A percentile compares a stretch with the other conserved stretches of the same genome.
phyloP scores from a whole-genome alignment of 2,113 vertebrate species.

The Dolichotis patagonum region DNA sequence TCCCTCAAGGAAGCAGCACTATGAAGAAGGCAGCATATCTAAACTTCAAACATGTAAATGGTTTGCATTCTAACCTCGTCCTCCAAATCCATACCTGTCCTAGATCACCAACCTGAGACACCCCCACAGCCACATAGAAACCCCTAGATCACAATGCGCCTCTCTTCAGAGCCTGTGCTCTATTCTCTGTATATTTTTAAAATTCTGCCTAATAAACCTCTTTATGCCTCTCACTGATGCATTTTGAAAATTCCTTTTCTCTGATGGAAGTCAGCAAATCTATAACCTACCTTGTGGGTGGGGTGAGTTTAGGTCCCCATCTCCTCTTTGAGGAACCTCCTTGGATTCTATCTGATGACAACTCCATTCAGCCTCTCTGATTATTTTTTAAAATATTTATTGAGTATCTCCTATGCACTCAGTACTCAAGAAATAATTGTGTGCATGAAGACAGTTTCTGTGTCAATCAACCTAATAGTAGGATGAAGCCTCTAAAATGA shows the following conservation, averaged over 20 bases:
- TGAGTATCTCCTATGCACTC: background rate
- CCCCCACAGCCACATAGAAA: background rate
- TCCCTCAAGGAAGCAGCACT: background rate
- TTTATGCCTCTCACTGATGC: background rate
- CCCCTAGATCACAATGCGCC: background rate
- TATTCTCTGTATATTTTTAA: background rate
- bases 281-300: background rate
- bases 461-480: background rate
- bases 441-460: background rate
- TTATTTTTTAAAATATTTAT: background rate
- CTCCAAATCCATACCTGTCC: background rate
- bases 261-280: background rate
- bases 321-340: background rate
- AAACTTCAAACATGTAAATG: background rate
- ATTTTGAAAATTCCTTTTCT: background rate
- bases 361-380: background rate
- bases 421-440: background rate
- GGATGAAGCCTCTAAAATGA: background rate
- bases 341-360: background rate
- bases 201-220: background rate
- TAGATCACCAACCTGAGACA: background rate
- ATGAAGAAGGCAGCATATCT: background rate
- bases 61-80: background rate
- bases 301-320: background rate
- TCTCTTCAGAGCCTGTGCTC: background rate